Conservation (phyloP, 2,888 invertebrate genomes). For the Drosophila mimica region DNA sequence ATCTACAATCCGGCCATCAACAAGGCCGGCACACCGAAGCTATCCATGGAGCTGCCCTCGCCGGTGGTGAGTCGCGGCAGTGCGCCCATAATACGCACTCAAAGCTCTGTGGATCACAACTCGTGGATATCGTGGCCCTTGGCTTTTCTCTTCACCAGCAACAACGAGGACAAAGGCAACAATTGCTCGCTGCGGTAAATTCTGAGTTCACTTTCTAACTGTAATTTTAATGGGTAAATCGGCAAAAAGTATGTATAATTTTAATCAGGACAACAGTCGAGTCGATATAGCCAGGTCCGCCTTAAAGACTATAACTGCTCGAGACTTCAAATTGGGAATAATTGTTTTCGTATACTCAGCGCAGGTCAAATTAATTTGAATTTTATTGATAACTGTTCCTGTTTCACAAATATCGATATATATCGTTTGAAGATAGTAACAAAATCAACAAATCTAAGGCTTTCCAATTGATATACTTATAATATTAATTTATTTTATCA, state of each 20-base stretch:
- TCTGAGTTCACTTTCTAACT: neutral
- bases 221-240: neutral
- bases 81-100: conserved; percentile 84
- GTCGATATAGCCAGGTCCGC: no score
- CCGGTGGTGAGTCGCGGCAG: conserved; percentile 79
- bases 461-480: neutral
- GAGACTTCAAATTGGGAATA: neutral
- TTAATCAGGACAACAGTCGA: no score
- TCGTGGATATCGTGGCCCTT: conserved; percentile 98
- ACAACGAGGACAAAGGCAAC: conserved; percentile 87
- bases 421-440: neutral
- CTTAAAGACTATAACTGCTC: no score
- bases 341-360: neutral
- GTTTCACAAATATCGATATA: neutral
- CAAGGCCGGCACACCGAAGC: conserved; percentile 88
- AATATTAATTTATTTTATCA: neutral
- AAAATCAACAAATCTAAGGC: neutral
- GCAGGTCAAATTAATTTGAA: accelerated
- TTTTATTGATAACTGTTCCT: neutral
- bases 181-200: conserved; percentile 92
- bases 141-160: conserved; percentile 92
- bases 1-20: conserved; percentile 97
- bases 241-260: neutral
- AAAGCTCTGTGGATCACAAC: conserved; percentile 86
- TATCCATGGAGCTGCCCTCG: conserved; percentile 83